phyloP scores from a whole-genome alignment of 2,113 vertebrate species.

The Camarhynchus parvulus region DNA sequence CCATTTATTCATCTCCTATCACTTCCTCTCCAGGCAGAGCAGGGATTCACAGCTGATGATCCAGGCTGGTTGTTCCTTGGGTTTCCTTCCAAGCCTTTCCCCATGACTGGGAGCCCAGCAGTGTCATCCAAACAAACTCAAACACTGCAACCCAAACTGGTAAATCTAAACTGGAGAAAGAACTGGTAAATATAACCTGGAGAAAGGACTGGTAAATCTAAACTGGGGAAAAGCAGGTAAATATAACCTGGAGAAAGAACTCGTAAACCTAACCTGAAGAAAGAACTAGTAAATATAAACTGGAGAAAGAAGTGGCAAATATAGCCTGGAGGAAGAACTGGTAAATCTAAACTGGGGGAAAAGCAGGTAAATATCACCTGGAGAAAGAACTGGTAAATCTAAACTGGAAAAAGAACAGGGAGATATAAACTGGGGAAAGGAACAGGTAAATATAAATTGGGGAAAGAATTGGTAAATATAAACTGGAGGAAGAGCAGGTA shows the following conservation, averaged over 20 bases:
- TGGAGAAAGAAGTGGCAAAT: too few species aligned
- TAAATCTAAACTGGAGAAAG: background rate
- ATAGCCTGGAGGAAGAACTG: too few species aligned
- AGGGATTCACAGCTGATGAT: background rate
- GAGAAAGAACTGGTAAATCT: background rate
- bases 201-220: too few species aligned
- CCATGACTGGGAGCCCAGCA: background rate
- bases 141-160: background rate
- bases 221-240: too few species aligned
- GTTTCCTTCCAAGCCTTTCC: background rate
- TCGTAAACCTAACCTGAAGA: too few species aligned
- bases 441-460: too few species aligned
- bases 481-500: background rate
- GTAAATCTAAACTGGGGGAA: too few species aligned
- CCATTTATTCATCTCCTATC: background rate
- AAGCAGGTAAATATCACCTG: background rate
- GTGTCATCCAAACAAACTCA: background rate
- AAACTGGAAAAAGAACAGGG: background rate
- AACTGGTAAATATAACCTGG: too few species aligned
- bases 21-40: background rate
- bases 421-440: background rate
- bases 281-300: too few species aligned
- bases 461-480: background rate
- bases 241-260: background rate
- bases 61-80: background rate